Evolutionary conservation across 2,888 invertebrate genomes (phyloP).

Genomic region (Yponomeuta malinellus): DNA sequence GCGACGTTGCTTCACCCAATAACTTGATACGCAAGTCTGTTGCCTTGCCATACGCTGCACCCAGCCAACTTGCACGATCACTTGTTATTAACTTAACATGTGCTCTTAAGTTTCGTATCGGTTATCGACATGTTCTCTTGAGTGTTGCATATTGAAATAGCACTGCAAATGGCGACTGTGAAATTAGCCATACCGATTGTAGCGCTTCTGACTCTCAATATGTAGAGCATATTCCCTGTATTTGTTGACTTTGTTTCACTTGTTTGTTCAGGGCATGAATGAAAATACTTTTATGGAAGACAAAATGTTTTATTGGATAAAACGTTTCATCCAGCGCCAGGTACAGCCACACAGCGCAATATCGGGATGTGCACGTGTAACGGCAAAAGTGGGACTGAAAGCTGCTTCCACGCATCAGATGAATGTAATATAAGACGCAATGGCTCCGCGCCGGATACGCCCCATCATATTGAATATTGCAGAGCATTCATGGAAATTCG

Average conservation of each 20-base stretch:
- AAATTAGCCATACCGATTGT: neutral
- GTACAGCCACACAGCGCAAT: constrained; percentile 9
- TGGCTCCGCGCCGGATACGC: constrained; percentile 17
- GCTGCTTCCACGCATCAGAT: constrained; percentile 19
- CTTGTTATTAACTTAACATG: constrained; percentile 62
- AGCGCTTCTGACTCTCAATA: neutral
- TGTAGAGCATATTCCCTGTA: neutral
- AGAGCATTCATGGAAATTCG: constrained; percentile 20
- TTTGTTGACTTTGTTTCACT: neutral
- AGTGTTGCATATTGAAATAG: constrained; percentile 20
- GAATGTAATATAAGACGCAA: constrained; percentile 20
- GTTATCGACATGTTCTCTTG: constrained; percentile 33
- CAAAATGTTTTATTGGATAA: constrained; percentile 2
- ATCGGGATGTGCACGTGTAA: constrained; percentile 1
- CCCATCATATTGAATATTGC: constrained; percentile 21
- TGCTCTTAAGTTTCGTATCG: constrained; percentile 52
- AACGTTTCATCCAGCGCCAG: neutral
- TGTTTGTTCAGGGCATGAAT: constrained; percentile 3
- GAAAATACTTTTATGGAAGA: neutral
- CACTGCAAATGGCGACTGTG: constrained; percentile 15
- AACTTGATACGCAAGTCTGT: constrained; percentile 52
- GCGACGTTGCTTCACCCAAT: constrained; percentile 31
- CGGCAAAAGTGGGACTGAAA: constrained; percentile 15
- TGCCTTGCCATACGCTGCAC: constrained; percentile 37
- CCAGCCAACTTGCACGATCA: constrained; percentile 52